Conservation (phyloP, 64 coral and sea anemone genomes). For the Orbicella faveolata region DNA sequence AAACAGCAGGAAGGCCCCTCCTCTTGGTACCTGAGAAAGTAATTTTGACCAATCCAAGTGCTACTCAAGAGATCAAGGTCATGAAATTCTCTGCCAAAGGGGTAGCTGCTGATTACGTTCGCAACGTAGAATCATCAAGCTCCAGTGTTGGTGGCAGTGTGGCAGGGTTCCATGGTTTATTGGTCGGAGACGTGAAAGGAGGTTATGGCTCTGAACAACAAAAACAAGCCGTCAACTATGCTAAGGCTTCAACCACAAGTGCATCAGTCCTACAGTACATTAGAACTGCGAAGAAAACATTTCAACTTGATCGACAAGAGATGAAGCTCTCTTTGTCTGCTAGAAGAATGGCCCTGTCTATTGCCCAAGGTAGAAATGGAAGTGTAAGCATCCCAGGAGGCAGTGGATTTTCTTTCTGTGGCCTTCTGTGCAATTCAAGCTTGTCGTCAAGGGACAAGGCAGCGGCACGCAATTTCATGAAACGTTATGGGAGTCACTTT, state of each 20-base stretch:
- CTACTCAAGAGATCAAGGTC: neutral
- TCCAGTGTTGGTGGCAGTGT: conserved; percentile 22
- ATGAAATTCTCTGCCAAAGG: conserved; percentile 12
- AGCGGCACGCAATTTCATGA: conserved; percentile 8
- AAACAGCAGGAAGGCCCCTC: conserved; percentile 12
- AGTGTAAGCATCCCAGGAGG: neutral
- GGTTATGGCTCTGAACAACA: neutral
- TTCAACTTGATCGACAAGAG: conserved; percentile 1
- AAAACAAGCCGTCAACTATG: neutral
- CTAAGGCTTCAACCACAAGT: neutral
- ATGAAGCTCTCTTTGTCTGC: neutral
- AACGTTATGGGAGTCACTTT: conserved; percentile 50
- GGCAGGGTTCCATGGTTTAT: neutral
- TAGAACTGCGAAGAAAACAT: conserved; percentile 23
- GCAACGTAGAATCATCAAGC: conserved; percentile 9
- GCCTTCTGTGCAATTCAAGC: no score
- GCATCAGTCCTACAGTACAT: conserved; percentile 27
- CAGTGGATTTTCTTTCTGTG: no score
- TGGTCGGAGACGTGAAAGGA: neutral
- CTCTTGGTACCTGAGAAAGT: conserved; percentile 2
- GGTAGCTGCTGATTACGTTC: conserved; percentile 20
- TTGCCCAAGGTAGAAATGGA: neutral
- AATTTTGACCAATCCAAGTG: neutral
- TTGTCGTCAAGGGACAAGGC: neutral
- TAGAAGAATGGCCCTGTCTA: neutral